Evolutionary conservation across 2,797 vertebrate genomes (phyloP).

Genomic region (Decapterus maruadsi): DNA sequence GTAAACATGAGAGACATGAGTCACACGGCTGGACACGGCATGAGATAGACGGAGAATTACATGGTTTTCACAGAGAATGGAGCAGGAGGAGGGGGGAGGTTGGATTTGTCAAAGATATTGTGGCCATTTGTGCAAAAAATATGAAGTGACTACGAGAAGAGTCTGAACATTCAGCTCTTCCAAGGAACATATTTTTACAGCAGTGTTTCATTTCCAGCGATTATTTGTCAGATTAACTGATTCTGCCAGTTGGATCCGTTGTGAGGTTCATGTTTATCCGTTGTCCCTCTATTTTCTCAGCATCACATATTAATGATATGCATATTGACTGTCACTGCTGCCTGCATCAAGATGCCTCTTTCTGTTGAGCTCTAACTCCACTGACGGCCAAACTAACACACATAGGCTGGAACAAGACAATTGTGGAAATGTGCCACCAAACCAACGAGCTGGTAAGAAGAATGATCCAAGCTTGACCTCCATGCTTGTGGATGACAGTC

Average conservation of each 20-base stretch:
- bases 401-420: background rate
- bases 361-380: constrained; percentile 25
- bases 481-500: background rate
- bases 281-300: constrained; percentile 50
- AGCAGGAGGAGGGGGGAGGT: background rate
- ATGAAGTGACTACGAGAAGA: constrained; percentile 24
- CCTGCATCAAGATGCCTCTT: constrained; percentile 27
- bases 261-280: constrained; percentile 40
- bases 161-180: constrained; percentile 16
- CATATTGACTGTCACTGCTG: constrained; percentile 51
- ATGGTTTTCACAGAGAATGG: constrained; percentile 15
- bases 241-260: constrained; percentile 32
- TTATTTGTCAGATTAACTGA: constrained; percentile 49
- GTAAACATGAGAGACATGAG: constrained; percentile 65
- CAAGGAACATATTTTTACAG: constrained; percentile 38
- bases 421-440: background rate
- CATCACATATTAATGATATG: constrained; percentile 65
- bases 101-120: constrained; percentile 40
- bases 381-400: constrained; percentile 19
- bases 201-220: constrained; percentile 30
- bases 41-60: constrained; percentile 53
- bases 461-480: background rate
- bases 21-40: constrained; percentile 55
- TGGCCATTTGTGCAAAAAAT: constrained; percentile 29
- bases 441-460: background rate